A percentile compares a stretch with the other conserved stretches of the same genome.
phyloP scores from a whole-genome alignment of 2,888 invertebrate species.

The Hirtodrosophila trivittata region DNA sequence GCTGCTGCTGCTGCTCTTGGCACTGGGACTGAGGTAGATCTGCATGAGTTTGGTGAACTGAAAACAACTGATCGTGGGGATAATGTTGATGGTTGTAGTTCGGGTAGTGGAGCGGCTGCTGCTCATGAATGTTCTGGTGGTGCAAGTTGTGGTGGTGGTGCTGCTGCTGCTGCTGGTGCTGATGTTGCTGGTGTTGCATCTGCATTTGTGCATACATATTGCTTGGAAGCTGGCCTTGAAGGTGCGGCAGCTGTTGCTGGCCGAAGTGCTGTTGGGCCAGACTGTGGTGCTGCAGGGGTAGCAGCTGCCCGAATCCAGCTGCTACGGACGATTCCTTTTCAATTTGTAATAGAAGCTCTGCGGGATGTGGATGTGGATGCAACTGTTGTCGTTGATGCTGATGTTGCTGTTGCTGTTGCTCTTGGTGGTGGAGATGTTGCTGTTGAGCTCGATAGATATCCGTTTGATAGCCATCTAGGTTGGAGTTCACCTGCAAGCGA shows the following conservation, averaged over 20 bases:
- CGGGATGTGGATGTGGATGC: no score
- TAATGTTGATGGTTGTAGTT: conserved; percentile 65
- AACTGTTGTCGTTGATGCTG: not conserved
- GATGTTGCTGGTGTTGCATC: conserved; percentile 23
- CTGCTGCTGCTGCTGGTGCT: conserved; percentile 16
- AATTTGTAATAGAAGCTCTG: conserved; percentile 1
- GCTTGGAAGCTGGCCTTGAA: conserved; percentile 19
- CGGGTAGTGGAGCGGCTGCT: conserved; percentile 44
- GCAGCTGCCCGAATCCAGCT: no score
- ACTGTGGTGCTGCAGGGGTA: no score
- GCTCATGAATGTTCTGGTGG: no score
- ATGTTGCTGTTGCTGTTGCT: conserved; percentile 34
- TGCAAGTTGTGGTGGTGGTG: no score
- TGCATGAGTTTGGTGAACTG: conserved; percentile 43
- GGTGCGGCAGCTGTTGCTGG: conserved; percentile 4
- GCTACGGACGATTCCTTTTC: not conserved
- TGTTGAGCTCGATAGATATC: conserved; percentile 31
- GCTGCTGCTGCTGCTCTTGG: conserved; percentile 69
- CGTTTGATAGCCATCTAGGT: conserved; percentile 12
- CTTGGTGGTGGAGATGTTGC: conserved; percentile 18
- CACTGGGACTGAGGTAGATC: conserved; percentile 26
- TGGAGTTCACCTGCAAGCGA: conserved; percentile 19
- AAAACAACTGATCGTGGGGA: conserved; percentile 62
- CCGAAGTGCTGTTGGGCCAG: not conserved
- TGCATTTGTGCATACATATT: conserved; percentile 3